Evolutionary conservation across 35 echinoderm and acorn worm species (phyloP).

Genomic region (Apostichopus japonicus): DNA sequence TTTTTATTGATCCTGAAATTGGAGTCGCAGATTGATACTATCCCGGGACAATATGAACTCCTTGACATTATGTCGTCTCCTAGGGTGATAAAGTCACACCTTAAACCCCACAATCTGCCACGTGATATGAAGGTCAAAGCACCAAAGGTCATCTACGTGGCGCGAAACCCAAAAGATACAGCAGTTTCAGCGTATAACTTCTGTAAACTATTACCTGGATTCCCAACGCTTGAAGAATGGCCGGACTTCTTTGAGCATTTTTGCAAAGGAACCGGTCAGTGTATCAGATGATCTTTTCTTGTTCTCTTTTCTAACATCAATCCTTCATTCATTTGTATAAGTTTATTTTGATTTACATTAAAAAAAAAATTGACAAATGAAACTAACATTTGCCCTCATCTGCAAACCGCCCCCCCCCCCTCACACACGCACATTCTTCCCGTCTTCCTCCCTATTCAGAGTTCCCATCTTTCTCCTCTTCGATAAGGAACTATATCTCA

Average conservation of each 20-base stretch:
- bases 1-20: not conserved
- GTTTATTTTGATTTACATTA: no score
- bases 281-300: no score
- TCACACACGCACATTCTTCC: no score
- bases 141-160: conserved; percentile 48
- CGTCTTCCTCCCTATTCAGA: no score
- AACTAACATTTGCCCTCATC: no score
- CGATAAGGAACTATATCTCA: no score
- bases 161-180: conserved; percentile 54
- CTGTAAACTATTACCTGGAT: not conserved
- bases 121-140: conserved; percentile 15
- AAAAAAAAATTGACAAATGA: no score
- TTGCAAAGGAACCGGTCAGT: conserved; percentile 19
- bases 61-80: conserved; percentile 2
- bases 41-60: conserved; percentile 12
- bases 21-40: not conserved
- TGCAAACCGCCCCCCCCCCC: no score
- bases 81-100: conserved; percentile 40
- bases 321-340: no score
- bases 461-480: no score
- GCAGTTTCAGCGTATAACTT: conserved; percentile 44
- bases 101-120: not conserved
- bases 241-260: conserved; percentile 19
- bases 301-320: no score
- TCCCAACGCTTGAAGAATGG: not conserved